Evolutionary conservation across 2,888 invertebrate species (phyloP), one percentile per base, ranked within the genome.

Genomic region (Cremastinae sp.): DNA sequence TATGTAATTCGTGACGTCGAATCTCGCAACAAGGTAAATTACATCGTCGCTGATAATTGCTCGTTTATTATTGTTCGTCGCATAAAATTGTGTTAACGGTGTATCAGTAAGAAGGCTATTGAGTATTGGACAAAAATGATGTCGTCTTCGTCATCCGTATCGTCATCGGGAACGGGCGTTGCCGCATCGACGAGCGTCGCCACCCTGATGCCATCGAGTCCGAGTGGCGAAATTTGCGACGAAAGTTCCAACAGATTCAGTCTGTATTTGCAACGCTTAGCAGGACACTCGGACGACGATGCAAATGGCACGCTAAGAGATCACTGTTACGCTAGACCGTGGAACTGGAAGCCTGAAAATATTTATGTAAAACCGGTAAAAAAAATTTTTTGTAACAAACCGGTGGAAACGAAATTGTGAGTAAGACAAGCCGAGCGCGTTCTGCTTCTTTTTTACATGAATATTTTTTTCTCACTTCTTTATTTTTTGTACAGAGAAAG

Each of bases 311-410:
- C 93, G 45, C 83, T 91, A 74, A 92, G 93, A 88, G 95, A 96
- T 84, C 95, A 96, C 84, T 92, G 93, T 83, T 96, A 96, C 84
- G 92, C 94, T 7, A 92, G 94, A 80, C 94, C 95, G 59, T 93
- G 93, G 91, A 93, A 93, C 84, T 93, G 93, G 90, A 92, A 92
- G 78, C 93, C 93, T 9, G 94, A 94, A 83, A 92, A 92, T 58
- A 90, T 91, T 82, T 92, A 93, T 85, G 91, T 93, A 1, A 91
- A 92, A 73, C 94, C 94, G 0, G 88, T 90, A 0, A 92, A 92
- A 81, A 91, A 90, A 5, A 84, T 92, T 45, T 92, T 92, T 84
- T 90, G 92, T 28, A 56, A 22, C 77, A 74, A 70, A 36, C 1
- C 61, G 0, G 28, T 12, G 0, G 54, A 74, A 2, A 14, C 43